phyloP scores from a whole-genome alignment of 2,797 vertebrate species.

The Zenarchopterus dispar region DNA sequence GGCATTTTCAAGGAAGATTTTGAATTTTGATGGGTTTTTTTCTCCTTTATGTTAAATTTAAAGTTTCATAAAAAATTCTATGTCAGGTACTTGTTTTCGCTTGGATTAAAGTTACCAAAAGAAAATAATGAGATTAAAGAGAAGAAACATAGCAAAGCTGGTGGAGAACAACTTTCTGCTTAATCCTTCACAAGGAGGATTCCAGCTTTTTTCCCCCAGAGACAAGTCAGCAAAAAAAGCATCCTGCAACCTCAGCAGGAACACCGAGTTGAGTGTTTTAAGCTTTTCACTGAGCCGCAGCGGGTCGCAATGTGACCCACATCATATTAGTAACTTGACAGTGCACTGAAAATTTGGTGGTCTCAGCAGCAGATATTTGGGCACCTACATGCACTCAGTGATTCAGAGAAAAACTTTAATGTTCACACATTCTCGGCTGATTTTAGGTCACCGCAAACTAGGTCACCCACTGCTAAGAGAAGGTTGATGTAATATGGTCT shows the following conservation, averaged over 20 bases:
- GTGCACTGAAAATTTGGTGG: too few species aligned
- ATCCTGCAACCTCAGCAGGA: constrained; percentile 28
- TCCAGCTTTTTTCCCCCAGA: constrained; percentile 7
- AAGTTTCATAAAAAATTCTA: not conserved
- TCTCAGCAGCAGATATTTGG: too few species aligned
- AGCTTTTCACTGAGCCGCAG: constrained; percentile 24
- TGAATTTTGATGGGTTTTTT: too few species aligned
- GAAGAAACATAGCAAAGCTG: constrained; percentile 46
- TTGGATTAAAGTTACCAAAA: too few species aligned
- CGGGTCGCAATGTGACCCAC: not conserved
- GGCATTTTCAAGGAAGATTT: too few species aligned
- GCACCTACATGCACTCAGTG: not conserved
- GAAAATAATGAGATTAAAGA: not conserved
- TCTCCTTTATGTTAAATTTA: not conserved
- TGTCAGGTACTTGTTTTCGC: too few species aligned
- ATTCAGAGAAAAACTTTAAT: not conserved
- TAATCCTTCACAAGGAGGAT: constrained; percentile 33
- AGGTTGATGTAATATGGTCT: not conserved
- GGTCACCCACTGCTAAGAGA: constrained; percentile 7
- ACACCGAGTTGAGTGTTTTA: not conserved
- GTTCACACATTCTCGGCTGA: constrained; percentile 6
- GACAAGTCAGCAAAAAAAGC: constrained; percentile 36
- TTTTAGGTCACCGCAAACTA: constrained; percentile 27
- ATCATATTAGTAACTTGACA: too few species aligned
- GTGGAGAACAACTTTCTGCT: constrained; percentile 48